Conservation (phyloP, 2,113 vertebrate genomes). For the Nibea albiflora region DNA sequence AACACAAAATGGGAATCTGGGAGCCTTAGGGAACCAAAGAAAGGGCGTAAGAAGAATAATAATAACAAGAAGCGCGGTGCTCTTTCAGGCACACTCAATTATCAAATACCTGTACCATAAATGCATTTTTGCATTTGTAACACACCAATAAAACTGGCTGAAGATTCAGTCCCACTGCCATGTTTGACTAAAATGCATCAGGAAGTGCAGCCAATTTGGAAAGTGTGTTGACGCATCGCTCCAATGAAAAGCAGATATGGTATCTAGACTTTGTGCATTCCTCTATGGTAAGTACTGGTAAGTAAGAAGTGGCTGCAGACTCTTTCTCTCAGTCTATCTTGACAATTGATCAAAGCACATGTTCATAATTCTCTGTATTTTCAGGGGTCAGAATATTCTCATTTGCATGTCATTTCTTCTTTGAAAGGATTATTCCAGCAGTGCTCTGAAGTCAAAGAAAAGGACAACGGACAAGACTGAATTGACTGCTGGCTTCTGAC, state of each 20-base stretch:
- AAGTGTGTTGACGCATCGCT: no score
- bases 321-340: not conserved
- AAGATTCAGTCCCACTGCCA: not conserved
- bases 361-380: not conserved
- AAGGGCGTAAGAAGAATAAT: no score
- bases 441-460: not conserved
- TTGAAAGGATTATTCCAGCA: conserved; percentile 17
- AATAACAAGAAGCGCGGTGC: no score
- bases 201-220: no score
- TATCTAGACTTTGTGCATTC: no score
- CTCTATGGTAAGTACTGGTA: no score
- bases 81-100: no score
- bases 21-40: no score
- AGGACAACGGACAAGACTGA: conserved; percentile 10
- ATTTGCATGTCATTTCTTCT: conserved; percentile 23
- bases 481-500: conserved; percentile 7
- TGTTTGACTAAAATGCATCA: not conserved
- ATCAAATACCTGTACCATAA: not conserved
- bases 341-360: not conserved
- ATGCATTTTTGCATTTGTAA: not conserved
- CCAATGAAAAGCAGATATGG: no score
- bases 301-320: not conserved
- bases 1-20: no score
- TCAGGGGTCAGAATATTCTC: not conserved
- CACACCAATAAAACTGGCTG: not conserved